These are phyloP conservation scores for Aporophyla nigra DNA, from an alignment of 2,888 invertebrate species.

Conservation along the genomic window DNA sequence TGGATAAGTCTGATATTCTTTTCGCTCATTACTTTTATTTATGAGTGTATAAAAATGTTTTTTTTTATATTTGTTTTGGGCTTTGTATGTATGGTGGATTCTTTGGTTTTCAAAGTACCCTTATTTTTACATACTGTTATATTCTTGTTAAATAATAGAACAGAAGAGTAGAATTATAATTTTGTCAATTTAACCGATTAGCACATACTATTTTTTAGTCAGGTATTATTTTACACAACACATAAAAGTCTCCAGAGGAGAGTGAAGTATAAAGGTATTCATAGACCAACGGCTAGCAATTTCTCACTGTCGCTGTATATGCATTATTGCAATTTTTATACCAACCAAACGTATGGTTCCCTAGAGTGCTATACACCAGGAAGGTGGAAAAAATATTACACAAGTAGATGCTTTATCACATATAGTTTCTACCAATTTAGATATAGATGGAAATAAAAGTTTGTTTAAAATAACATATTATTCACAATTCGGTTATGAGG, in stretches of 20 bases:
- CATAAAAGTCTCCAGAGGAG: conserved; percentile 8
- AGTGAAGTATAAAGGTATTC: conserved; percentile 32
- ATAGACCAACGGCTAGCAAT: conserved; percentile 31
- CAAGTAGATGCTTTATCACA: background rate
- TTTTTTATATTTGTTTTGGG: background rate
- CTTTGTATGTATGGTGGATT: background rate
- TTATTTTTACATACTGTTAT: background rate
- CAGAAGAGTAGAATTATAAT: background rate
- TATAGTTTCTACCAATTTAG: background rate
- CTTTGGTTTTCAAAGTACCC: conserved; percentile 3
- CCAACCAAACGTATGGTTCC: conserved; percentile 27
- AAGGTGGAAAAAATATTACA: conserved; percentile 21
- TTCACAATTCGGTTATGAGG: background rate
- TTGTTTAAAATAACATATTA: background rate
- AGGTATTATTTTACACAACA: conserved; percentile 16
- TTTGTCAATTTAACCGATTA: background rate
- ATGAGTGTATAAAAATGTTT: conserved; percentile 12
- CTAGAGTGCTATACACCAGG: conserved; percentile 21
- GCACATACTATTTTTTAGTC: background rate
- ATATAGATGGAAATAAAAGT: background rate
- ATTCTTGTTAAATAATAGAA: background rate
- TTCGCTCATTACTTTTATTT: conserved; percentile 32
- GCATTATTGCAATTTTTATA: conserved; percentile 54
- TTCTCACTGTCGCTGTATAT: conserved; percentile 42
- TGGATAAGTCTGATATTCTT: conserved; percentile 26